Conservation (phyloP, 2,888 invertebrate species). For the Macrosoma leucophasiata region DNA sequence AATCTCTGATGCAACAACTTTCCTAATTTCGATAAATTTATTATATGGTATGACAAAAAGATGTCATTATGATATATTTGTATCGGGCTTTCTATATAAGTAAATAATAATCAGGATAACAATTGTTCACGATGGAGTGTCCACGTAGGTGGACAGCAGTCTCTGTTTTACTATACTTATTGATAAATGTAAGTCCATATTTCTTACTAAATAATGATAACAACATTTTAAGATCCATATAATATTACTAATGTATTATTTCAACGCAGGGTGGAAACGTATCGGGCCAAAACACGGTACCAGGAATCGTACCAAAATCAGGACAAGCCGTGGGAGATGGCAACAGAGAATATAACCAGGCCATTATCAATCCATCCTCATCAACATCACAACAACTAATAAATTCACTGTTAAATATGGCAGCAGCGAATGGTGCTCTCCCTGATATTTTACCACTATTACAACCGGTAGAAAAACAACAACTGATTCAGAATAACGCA, state of each 20-base stretch:
- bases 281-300: constrained; percentile 22
- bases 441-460: constrained; percentile 25
- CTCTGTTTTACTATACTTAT: constrained; percentile 32
- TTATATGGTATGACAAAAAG: constrained; percentile 21
- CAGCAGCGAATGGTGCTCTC: constrained; percentile 28
- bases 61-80: constrained; percentile 19
- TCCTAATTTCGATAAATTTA: constrained; percentile 37
- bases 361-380: constrained; percentile 13
- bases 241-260: constrained; percentile 8
- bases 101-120: constrained; percentile 34
- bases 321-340: constrained; percentile 3
- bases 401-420: constrained; percentile 28
- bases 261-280: constrained; percentile 20
- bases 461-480: constrained; percentile 9
- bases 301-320: constrained; percentile 4
- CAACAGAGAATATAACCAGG: constrained; percentile 8
- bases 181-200: constrained; percentile 38
- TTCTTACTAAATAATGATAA: constrained; percentile 15
- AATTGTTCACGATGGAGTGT: constrained; percentile 45
- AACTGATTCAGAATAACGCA: no score
- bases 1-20: constrained; percentile 40
- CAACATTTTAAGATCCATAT: no score
- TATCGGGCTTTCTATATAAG: no score
- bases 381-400: constrained; percentile 26
- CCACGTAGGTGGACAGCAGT: constrained; percentile 35